Conservation (phyloP, 2,797 vertebrate genomes). For the Neosalanx taihuensis region DNA sequence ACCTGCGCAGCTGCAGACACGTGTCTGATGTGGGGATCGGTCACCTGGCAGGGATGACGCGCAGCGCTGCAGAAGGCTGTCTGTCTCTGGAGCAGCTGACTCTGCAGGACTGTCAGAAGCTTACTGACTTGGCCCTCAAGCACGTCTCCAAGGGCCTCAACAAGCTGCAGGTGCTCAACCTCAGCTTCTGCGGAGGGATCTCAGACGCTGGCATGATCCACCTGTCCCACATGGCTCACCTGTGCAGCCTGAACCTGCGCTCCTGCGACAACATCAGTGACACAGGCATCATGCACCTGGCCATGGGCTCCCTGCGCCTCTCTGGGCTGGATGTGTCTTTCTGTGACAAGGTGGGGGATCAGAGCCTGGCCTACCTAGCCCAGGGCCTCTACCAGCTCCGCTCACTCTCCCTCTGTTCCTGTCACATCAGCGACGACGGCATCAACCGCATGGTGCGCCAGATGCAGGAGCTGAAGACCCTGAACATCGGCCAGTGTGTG, state of each 20-base stretch:
- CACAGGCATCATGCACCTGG: constrained; percentile 96
- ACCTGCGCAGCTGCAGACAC: constrained; percentile 94
- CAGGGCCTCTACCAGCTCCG: constrained; percentile 94
- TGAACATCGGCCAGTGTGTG: constrained; percentile 97
- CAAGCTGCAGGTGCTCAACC: constrained; percentile 91
- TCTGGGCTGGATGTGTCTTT: constrained; percentile 94
- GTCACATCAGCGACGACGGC: constrained; percentile 96
- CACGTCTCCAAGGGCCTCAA: constrained; percentile 93
- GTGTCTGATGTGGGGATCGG: constrained; percentile 97
- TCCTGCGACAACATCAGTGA: constrained; percentile 98
- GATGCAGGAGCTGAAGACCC: constrained; percentile 95
- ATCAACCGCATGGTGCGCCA: constrained; percentile 98
- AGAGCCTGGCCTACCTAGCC: constrained; percentile 95
- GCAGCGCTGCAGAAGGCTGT: constrained; percentile 94
- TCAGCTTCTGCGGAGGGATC: constrained; percentile 97
- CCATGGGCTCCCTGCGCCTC: constrained; percentile 92
- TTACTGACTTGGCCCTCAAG: constrained; percentile 93
- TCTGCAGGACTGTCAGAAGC: constrained; percentile 97
- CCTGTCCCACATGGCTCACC: constrained; percentile 94
- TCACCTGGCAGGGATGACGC: constrained; percentile 95
- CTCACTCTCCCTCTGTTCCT: constrained; percentile 95
- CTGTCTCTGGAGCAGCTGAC: constrained; percentile 94
- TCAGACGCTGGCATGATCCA: constrained; percentile 96
- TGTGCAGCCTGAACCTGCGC: constrained; percentile 92
- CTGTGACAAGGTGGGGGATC: constrained; percentile 97